Base-by-base conservation (phyloP, 2,888 invertebrate genomes). In the Trichopria drosophilae region DNA sequence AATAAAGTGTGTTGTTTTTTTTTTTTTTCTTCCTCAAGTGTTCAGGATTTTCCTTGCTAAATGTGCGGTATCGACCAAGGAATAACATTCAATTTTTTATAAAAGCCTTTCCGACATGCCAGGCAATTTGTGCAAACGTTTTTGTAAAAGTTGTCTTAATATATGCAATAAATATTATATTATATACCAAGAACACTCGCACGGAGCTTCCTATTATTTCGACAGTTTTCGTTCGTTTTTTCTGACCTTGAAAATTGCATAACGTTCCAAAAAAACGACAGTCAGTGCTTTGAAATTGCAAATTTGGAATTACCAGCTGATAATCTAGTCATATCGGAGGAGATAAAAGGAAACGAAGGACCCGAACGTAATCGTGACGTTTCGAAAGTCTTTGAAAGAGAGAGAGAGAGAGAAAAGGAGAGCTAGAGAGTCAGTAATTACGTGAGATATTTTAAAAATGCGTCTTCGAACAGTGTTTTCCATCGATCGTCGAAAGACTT, bases 261-360 rank as follows among this genome's bases (percentile, higher is more conserved):
- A 18, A 35, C 36, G 13, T 23, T 51, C 53, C 10, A 28, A 22
- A 49, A 22, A 40, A 32, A 42, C 24, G 32, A 39, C 15, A 29
- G 12, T 26, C 26, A 29, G 47, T 26, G 13, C 31, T 42, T n/a
- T n/a, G n/a, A n/a, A n/a, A n/a, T n/a, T n/a, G n/a, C n/a, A n/a
- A n/a, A 26, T 47, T 45, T 29, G 24, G 29, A 40, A 53, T 50
- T 51, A 54, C 46, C 57, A 54, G 55, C 55, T 53, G 44, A 57
- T 52, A 59, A 55, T 59, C 59, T 60, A 61, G 60, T 59, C 50
- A 54, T 61, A 49, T 48, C 24, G 45, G 41, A 53, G 26, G 24
- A 48, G 29, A 36, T 18, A 34, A 32, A 19, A 43, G n/a, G 9
- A 13, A 49, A 41, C 26, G 24, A 26, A 34, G 34, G 31, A 26